Base-by-base conservation (phyloP, 2,888 invertebrate genomes). In the Leptinotarsa peninsularis region DNA sequence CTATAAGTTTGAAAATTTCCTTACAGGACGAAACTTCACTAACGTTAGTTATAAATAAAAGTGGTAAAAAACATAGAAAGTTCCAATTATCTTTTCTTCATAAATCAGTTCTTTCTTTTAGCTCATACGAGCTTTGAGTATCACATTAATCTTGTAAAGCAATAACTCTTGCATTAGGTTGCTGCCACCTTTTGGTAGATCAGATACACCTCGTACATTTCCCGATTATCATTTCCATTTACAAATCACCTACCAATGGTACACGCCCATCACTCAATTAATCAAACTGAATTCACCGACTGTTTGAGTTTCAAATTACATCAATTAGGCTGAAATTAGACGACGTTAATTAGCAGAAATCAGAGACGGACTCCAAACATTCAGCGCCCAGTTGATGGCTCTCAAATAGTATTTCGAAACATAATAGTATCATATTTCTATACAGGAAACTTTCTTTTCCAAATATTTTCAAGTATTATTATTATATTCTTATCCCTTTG, bases 321-420 rank as follows among this genome's bases (percentile, higher is more conserved):
- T 18, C 58, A 58, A 70, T 70, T 70, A 70, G 23, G 49, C 58
- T 49, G 70, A 70, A 70, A 58, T 70, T 70, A 49, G 58, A 70
- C 43, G 70, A 33, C 18, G 43, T 49, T 70, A 49, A 70, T 70
- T 58, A 58, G 58, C 21, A 58, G 58, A 58, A 58, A 21, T 13
- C 58, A 23, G 58, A 23, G 23, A 10, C 58, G 23, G 23, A 58
- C 21, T 21, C 14, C 15, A 15, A 58, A 58, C 21, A 21, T 58
- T 58, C 0, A 58, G 21, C 3, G 21, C 52, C 52, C 7, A 13
- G 1, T 4, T 52, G 3, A 17, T 52, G n/a, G n/a, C 52, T 52
- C 14, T 52, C 17, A 17, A 17, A 17, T n/a, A 52, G 43, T 3
- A 10, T 43, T 52, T 52, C 52, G 52, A 52, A 52, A 52, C 1